These are phyloP conservation scores for Clarias pachynema DNA, from an alignment of 2,797 vertebrate species.

Conservation along the genomic window DNA sequence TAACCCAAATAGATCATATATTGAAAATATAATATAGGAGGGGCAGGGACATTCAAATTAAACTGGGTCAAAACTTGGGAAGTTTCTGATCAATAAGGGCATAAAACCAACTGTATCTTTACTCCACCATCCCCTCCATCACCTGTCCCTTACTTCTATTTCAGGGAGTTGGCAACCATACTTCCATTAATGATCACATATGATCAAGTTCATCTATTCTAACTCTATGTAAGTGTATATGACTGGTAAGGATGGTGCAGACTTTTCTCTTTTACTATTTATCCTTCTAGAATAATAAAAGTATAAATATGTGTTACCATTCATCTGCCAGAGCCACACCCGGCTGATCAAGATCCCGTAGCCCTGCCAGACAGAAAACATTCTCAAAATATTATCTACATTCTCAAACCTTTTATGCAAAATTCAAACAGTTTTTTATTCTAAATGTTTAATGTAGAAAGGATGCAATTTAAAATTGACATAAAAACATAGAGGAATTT, in stretches of 20 bases:
- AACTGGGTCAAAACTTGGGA: no score
- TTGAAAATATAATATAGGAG: no score
- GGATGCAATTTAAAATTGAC: background rate
- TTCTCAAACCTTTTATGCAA: no score
- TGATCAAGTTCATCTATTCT: background rate
- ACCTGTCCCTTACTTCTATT: no score
- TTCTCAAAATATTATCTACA: background rate
- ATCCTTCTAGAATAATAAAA: background rate
- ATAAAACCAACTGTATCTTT: no score
- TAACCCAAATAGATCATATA: no score
- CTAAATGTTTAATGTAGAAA: background rate
- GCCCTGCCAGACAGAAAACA: slow-evolving; percentile 77
- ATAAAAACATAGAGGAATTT: background rate
- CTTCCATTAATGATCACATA: no score
- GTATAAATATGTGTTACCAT: slow-evolving; percentile 80
- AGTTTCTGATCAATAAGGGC: no score
- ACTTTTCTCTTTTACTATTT: background rate
- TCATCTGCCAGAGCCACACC: slow-evolving; percentile 97
- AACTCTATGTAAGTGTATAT: background rate
- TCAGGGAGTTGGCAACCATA: no score
- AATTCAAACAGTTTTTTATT: no score
- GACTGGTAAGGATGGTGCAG: background rate
- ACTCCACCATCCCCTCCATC: no score
- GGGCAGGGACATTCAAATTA: no score
- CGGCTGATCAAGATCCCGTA: slow-evolving; percentile 96